Base-by-base conservation (phyloP, 1,140 invertebrate genomes). In the Odontomachus brunneus region DNA sequence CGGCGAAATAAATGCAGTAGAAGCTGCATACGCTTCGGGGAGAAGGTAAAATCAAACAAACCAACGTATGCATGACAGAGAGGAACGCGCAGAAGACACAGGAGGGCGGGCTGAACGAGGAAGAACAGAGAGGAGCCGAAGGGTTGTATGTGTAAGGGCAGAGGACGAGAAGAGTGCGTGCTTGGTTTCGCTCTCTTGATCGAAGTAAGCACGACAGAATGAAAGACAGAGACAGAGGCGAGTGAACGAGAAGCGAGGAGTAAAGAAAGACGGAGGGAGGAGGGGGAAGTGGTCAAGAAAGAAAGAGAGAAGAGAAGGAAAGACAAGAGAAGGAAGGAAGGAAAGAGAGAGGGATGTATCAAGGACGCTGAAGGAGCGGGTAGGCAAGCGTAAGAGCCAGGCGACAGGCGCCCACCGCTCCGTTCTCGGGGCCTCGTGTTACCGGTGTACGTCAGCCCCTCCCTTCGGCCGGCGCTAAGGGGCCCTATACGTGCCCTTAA, bases 371-470 rank as follows among this genome's bases (percentile, higher is more conserved):
- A 60, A 62, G 65, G 60, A 62, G 65, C 73, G 87, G 76, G 74
- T 88, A 82, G 81, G 82, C 74, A 85, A 74, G 57, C 60, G 87
- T 83, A 85, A 84, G 82, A 84, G 81, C 51, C 74, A 65, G 82
- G 87, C 87, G 85, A 89, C 88, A 89, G 88, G 84, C 88, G 84
- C 81, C 86, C 76, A 83, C 73, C 72, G 71, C 33, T 24, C 57
- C 33, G 72, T 44, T 44, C 51, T n/a, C 55, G 66, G 22, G 73
- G 69, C 60, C 71, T 78, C 85, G 44, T 62, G 49, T 88, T 84
- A 59, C 72, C 33, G 29, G 48, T 51, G 53, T 29, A 73, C 1
- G 29, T 29, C 51, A 29, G n/a, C 22, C 55, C 62, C 69, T 60
- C 62, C 55, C 76, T 69, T 57, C 17, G 48, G 53, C 60, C 62